Percentiles rank a stretch among this genome's conserved stretches.
These are phyloP conservation scores for Gibbula magus DNA, from an alignment of 2,888 invertebrate species.

Conservation along the genomic window DNA sequence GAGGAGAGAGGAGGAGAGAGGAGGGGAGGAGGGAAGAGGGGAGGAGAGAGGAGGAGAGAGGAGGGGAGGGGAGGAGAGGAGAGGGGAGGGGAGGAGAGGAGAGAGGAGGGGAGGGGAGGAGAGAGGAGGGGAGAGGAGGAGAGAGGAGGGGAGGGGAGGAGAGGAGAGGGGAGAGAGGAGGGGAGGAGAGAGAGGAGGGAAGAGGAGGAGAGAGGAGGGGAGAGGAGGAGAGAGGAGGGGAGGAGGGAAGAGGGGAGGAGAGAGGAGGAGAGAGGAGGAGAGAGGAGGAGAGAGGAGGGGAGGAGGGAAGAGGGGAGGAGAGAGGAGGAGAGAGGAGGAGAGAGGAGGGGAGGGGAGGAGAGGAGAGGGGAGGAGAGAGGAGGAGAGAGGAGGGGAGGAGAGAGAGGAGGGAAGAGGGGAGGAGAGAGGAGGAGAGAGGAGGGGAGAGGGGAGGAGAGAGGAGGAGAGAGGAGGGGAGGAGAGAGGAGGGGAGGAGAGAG, in stretches of 20 bases:
- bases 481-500: not conserved
- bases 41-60: not conserved
- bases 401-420: not conserved
- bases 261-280: not conserved
- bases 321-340: not conserved
- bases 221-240: not conserved
- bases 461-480: not conserved
- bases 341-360: not conserved
- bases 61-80: not conserved
- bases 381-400: not conserved
- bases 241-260: not conserved
- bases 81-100: not conserved
- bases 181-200: not conserved
- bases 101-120: not conserved
- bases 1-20: not conserved
- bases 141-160: not conserved
- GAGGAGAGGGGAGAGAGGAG: not conserved
- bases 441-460: not conserved
- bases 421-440: not conserved
- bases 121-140: not conserved
- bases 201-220: not conserved
- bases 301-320: not conserved
- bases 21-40: not conserved
- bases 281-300: not conserved
- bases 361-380: not conserved